These are phyloP conservation scores for Poeciliopsis infans DNA, from an alignment of 2,797 vertebrate genomes.

Conservation along the genomic window DNA sequence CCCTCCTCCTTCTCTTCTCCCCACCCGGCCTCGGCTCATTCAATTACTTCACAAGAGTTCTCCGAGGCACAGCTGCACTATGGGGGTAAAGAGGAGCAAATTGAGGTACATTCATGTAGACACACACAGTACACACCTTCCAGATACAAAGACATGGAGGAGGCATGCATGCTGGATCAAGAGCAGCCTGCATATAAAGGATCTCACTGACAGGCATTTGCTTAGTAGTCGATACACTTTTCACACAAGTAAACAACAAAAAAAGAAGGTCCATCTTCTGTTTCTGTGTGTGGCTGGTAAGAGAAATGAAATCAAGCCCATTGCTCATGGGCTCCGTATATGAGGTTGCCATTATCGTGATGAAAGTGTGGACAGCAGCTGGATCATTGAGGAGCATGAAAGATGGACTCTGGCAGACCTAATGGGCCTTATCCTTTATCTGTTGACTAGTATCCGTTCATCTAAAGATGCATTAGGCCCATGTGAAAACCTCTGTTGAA, in stretches of 20 bases:
- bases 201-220: slow-evolving; percentile 60
- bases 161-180: slow-evolving; percentile 36
- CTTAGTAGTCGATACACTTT: slow-evolving; percentile 51
- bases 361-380: slow-evolving; percentile 72
- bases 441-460: slow-evolving; percentile 52
- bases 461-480: slow-evolving; percentile 29
- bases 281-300: slow-evolving; percentile 46
- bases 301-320: slow-evolving; percentile 66
- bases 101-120: slow-evolving; percentile 76
- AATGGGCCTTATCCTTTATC: slow-evolving; percentile 71
- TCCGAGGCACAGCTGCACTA: slow-evolving; percentile 78
- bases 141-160: slow-evolving; percentile 61
- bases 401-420: slow-evolving; percentile 65
- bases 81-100: slow-evolving; percentile 78
- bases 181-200: slow-evolving; percentile 48
- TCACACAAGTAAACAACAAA: slow-evolving; percentile 47
- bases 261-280: slow-evolving; percentile 43
- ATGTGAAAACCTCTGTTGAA: slow-evolving; percentile 28
- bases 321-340: slow-evolving; percentile 64
- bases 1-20: slow-evolving; percentile 54
- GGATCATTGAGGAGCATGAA: slow-evolving; percentile 69
- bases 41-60: slow-evolving; percentile 82
- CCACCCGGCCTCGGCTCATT: slow-evolving; percentile 67
- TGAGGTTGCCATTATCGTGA: slow-evolving; percentile 78
- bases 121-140: slow-evolving; percentile 50